Base-by-base conservation (phyloP, 2,888 invertebrate species). In the Brassicogethes aeneus region DNA sequence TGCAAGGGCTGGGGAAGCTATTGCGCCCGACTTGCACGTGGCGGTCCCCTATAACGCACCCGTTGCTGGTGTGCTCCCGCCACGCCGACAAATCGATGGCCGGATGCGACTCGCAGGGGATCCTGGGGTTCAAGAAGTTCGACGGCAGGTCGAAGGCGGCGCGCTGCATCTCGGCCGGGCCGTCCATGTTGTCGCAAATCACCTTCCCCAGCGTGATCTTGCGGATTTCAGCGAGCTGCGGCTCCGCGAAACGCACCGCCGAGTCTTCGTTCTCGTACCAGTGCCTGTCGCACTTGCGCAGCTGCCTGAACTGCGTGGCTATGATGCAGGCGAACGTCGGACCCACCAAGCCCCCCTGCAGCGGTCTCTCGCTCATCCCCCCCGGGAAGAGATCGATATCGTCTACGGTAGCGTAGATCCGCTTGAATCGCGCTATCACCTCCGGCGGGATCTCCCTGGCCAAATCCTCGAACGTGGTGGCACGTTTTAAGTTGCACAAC, bases 321-420 rank as follows among this genome's bases (percentile, higher is more conserved):
- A 97, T 91, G 56, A 97, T 86, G 61, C 91, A 86, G 10, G 92
- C 93, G 60, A 96, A 86, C 0, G 95, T 95, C 0, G 95, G 95
- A 2, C 96, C 96, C 0, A 96, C 87, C 0, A 92, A 70, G 3
- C 91, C 94, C 3, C 95, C 95, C 57, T 88, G 88, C 3, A 92
- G 71, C 0, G 89, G 87, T 36, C 85, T 73, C 64, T 90, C 87
- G 53, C 91, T 87, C 82, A 96, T 84, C 2, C 93, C 89, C 15
- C 95, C 96, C 0, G 94, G 90, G 77, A 96, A 97, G 2, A 96
- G 73, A 66, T 97, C 92, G 41, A 97, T 91, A 64, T 97, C 96
- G 58, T 96, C 94, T 0, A 95, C 94, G 2, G 86, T 84, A 1
- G 85, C 78, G 64, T 90, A 91, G 46, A 89, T 82, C 43, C 84